Evolutionary conservation across 2,888 invertebrate genomes (phyloP).

Genomic region (Spodoptera littoralis): DNA sequence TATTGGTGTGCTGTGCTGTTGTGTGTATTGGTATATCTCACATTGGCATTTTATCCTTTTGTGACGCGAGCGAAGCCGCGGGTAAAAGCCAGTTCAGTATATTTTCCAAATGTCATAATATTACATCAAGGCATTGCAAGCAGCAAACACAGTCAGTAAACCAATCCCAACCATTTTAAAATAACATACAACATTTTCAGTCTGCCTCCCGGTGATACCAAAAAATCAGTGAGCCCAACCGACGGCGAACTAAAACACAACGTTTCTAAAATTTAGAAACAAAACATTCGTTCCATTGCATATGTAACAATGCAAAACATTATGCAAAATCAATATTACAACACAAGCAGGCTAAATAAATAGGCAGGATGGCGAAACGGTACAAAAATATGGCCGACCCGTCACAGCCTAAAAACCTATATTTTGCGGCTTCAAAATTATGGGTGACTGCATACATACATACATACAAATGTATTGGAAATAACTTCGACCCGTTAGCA

Average conservation of each 20-base stretch:
- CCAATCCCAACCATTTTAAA: no score
- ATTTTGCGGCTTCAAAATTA: constrained; percentile 35
- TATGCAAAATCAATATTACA: constrained; percentile 52
- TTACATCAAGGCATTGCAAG: no score
- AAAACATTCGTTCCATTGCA: constrained; percentile 52
- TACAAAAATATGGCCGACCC: constrained; percentile 36
- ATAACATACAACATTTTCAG: no score
- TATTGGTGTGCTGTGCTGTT: no score
- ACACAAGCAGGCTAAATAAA: constrained; percentile 49
- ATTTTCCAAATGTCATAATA: no score
- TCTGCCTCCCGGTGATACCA: neutral
- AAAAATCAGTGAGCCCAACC: constrained; percentile 1
- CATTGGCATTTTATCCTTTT: no score
- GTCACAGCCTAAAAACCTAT: constrained; percentile 36
- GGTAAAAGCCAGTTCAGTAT: no score
- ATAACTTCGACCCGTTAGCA: constrained; percentile 21
- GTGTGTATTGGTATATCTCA: no score
- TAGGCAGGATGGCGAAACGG: constrained; percentile 45
- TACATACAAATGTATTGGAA: constrained; percentile 27
- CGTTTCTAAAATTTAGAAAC: constrained; percentile 32
- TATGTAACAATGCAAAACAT: constrained; percentile 43
- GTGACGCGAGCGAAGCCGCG: no score
- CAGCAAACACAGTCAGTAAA: no score
- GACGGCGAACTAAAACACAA: constrained; percentile 12
- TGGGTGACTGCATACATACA: constrained; percentile 21